Conservation (phyloP, 1,140 invertebrate genomes). For the Drosophila kurseongensis region DNA sequence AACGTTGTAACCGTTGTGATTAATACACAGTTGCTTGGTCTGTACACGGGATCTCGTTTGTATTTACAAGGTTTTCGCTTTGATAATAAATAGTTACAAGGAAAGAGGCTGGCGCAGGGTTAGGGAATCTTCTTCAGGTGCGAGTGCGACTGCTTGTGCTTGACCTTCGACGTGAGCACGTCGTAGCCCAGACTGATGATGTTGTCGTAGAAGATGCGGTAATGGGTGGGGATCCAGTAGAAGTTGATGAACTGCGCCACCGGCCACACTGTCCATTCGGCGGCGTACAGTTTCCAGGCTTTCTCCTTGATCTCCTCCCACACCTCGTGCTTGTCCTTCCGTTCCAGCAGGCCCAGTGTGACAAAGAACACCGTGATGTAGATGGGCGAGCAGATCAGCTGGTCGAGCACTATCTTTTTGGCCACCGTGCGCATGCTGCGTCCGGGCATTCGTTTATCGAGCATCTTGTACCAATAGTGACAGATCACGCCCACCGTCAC, state of each 20-base stretch:
- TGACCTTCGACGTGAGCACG: conserved; percentile 96
- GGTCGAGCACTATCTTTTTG: conserved; percentile 95
- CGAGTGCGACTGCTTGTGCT: conserved; percentile 85
- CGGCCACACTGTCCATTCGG: conserved; percentile 94
- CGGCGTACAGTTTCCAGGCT: conserved; percentile 90
- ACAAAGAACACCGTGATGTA: conserved; percentile 93
- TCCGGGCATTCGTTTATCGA: conserved; percentile 89
- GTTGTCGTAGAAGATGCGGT: conserved; percentile 95
- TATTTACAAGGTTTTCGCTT: conserved; percentile 44
- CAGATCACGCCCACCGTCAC: conserved; percentile 91
- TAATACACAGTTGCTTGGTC: conserved; percentile 10
- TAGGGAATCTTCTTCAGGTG: conserved; percentile 48
- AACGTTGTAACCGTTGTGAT: background rate
- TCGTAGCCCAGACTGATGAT: conserved; percentile 96
- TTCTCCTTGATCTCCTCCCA: conserved; percentile 91
- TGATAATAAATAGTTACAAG: conserved; percentile 34
- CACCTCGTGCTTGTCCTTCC: conserved; percentile 87
- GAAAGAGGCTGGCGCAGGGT: conserved; percentile 12
- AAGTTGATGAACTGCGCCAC: conserved; percentile 95
- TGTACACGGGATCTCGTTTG: conserved; percentile 33
- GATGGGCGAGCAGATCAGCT: conserved; percentile 94
- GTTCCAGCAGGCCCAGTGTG: conserved; percentile 90
- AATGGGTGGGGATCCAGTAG: conserved; percentile 93
- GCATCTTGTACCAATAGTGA: conserved; percentile 92
- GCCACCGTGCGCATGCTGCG: conserved; percentile 88